phyloP scores from a whole-genome alignment of 2,113 vertebrate species.

The Melanerpes formicivorus region DNA sequence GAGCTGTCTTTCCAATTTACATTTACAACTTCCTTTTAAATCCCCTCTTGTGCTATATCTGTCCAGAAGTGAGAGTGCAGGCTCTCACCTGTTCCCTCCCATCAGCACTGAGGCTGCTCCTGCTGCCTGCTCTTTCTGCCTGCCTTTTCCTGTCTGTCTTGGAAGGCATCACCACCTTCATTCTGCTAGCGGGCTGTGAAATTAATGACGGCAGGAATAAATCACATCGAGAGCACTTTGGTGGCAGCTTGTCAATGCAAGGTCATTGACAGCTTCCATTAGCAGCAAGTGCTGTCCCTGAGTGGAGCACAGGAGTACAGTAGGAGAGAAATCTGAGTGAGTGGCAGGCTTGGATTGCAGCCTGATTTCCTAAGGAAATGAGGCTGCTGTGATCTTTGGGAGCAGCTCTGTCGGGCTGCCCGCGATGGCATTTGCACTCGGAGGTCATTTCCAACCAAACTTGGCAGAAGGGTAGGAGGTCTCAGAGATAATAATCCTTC shows the following conservation, averaged over 20 bases:
- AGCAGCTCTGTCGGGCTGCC: background rate
- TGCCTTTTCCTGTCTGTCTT: constrained; percentile 60
- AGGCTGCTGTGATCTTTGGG: background rate
- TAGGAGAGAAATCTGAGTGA: constrained; percentile 23
- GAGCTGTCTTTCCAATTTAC: background rate
- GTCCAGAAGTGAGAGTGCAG: constrained; percentile 17
- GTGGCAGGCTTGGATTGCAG: background rate
- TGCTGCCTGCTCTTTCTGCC: constrained; percentile 59
- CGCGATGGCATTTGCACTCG: background rate
- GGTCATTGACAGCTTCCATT: constrained; percentile 44
- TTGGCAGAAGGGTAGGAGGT: background rate
- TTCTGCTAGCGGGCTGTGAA: constrained; percentile 50
- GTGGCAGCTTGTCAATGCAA: constrained; percentile 53
- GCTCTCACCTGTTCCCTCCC: constrained; percentile 59
- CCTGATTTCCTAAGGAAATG: constrained; percentile 9
- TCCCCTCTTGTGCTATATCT: constrained; percentile 9
- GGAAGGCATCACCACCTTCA: constrained; percentile 48
- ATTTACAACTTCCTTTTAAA: constrained; percentile 46
- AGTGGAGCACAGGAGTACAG: background rate
- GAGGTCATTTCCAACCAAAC: constrained; percentile 20
- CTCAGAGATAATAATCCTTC: background rate
- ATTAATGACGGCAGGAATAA: constrained; percentile 67
- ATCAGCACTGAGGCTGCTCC: constrained; percentile 7
- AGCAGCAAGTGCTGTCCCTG: constrained; percentile 50
- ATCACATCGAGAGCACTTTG: constrained; percentile 54